Percentiles rank a stretch among this genome's conserved stretches.
phyloP scores from a whole-genome alignment of 2,797 vertebrate genomes.

The Enteromius viviparus region DNA sequence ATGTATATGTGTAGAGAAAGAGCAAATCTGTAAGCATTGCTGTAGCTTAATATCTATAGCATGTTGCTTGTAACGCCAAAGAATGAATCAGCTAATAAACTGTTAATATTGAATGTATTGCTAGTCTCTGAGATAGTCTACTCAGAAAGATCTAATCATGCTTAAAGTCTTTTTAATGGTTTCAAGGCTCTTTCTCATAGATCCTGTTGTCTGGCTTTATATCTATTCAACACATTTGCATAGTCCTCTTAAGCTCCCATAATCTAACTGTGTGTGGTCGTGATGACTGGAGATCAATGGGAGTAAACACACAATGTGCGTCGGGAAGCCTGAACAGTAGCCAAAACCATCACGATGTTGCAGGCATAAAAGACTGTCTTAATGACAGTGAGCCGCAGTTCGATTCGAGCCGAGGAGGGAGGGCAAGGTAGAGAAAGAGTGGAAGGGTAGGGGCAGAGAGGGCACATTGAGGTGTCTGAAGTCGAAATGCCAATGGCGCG shows the following conservation, averaged over 20 bases:
- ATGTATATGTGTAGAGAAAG: too few species aligned
- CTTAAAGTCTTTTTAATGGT: background rate
- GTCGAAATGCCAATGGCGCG: constrained; percentile 62
- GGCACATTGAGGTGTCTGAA: constrained; percentile 55
- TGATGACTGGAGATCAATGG: constrained; percentile 68
- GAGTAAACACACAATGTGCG: constrained; percentile 45
- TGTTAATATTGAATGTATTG: background rate
- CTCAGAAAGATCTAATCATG: background rate
- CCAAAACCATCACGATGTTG: background rate
- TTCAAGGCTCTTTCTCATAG: background rate
- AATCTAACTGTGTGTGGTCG: constrained; percentile 46
- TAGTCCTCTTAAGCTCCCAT: constrained; percentile 64
- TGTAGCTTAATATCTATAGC: background rate
- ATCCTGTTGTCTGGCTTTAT: background rate
- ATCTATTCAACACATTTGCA: constrained; percentile 61
- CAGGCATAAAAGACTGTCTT: constrained; percentile 17
- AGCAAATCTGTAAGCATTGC: background rate
- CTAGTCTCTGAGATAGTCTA: background rate
- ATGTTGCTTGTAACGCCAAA: too few species aligned
- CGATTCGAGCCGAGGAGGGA: background rate
- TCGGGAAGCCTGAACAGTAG: constrained; percentile 1
- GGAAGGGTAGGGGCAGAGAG: background rate
- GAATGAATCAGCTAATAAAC: background rate
- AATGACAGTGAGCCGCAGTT: background rate
- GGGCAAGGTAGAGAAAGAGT: background rate